Conservation (phyloP, 2,797 vertebrate genomes). For the Phataginus tricuspis region DNA sequence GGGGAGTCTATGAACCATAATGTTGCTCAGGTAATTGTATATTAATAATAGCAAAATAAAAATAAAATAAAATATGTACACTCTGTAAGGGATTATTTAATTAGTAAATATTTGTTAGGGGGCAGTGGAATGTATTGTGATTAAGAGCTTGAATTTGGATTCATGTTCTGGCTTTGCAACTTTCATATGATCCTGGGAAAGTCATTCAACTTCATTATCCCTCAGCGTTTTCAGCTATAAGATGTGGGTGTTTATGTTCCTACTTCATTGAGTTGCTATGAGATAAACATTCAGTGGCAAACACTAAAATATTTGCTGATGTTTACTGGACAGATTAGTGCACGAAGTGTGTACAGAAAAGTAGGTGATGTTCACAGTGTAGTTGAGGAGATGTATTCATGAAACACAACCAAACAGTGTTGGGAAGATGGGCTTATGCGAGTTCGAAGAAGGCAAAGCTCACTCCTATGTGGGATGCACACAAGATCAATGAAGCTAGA, state of each 20-base stretch:
- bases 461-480: neutral
- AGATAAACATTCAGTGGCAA: neutral
- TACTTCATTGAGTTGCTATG: neutral
- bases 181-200: neutral
- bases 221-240: neutral
- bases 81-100: neutral
- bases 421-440: neutral
- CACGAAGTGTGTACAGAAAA: neutral
- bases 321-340: neutral
- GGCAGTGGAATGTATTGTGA: neutral
- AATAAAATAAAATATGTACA: neutral
- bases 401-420: fast-evolving
- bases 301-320: neutral
- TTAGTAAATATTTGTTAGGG: neutral
- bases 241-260: neutral
- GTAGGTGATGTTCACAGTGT: neutral
- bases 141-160: neutral
- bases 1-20: no score
- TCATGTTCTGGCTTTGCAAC: neutral
- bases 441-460: neutral
- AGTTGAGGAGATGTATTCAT: neutral
- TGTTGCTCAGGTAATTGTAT: no score
- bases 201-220: neutral
- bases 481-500: neutral
- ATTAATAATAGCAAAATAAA: no score